phyloP scores from a whole-genome alignment of 1,140 invertebrate species.

The Colletes gigas region DNA sequence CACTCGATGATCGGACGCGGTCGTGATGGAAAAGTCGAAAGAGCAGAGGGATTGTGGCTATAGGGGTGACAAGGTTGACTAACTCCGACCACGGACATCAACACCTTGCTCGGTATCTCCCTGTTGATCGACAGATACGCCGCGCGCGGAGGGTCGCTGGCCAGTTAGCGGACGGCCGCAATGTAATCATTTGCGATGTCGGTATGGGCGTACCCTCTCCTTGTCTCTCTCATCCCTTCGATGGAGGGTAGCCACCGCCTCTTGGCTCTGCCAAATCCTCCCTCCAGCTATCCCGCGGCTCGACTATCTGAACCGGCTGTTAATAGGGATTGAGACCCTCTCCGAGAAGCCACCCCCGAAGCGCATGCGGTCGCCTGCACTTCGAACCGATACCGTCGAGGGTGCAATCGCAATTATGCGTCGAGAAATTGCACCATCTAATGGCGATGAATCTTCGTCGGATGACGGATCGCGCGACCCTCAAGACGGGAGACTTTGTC shows the following conservation, averaged over 20 bases:
- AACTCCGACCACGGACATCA: conserved; percentile 54
- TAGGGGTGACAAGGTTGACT: conserved; percentile 50
- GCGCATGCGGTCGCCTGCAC: conserved; percentile 52
- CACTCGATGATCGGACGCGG: not conserved
- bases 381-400: conserved; percentile 51
- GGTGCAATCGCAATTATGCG: conserved; percentile 60
- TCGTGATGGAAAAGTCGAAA: conserved; percentile 44
- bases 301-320: conserved; percentile 57
- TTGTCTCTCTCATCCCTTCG: not conserved
- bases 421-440: conserved; percentile 48
- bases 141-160: conserved; percentile 64
- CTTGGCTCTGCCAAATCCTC: conserved; percentile 62
- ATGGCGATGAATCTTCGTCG: conserved; percentile 22
- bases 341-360: conserved; percentile 44
- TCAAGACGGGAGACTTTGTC: no score
- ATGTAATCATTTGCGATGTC: conserved; percentile 79
- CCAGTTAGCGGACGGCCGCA: conserved; percentile 77
- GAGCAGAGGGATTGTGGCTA: not conserved
- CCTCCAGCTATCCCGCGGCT: conserved; percentile 33
- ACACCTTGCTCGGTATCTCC: conserved; percentile 57
- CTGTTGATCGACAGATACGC: conserved; percentile 66
- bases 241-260: conserved; percentile 20
- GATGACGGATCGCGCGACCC: not conserved
- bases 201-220: conserved; percentile 69
- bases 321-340: conserved; percentile 62